These are phyloP conservation scores for Cervus canadensis DNA, from an alignment of 2,113 vertebrate genomes.

Conservation along the genomic window DNA sequence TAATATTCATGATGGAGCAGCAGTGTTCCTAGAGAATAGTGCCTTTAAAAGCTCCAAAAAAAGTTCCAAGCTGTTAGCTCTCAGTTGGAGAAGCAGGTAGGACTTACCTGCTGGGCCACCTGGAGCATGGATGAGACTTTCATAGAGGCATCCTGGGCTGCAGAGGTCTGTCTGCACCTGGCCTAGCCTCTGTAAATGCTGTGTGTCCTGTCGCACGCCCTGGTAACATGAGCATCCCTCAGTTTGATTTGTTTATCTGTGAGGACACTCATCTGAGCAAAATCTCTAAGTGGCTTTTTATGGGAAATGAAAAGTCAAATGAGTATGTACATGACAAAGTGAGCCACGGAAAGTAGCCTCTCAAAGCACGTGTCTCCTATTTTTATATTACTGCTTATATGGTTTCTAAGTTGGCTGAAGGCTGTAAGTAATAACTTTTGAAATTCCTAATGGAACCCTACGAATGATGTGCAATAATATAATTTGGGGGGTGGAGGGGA, in stretches of 20 bases:
- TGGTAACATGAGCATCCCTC: neutral
- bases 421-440: neutral
- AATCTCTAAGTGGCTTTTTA: neutral
- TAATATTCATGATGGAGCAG: neutral
- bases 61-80: neutral
- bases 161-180: neutral
- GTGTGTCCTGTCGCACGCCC: fast-evolving
- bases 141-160: neutral
- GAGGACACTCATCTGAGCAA: neutral
- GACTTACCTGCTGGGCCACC: neutral
- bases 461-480: neutral
- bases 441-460: neutral
- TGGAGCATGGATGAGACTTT: neutral
- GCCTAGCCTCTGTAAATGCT: neutral
- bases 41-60: neutral
- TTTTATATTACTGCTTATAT: neutral
- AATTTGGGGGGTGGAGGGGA: neutral
- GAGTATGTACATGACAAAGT: neutral
- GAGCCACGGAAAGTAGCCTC: neutral
- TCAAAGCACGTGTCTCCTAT: neutral
- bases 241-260: neutral
- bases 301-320: constrained; percentile 39
- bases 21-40: neutral
- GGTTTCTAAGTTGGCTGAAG: neutral
- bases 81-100: neutral